Conservation (phyloP, 2,797 vertebrate genomes). For the Nyctalus aviator region DNA sequence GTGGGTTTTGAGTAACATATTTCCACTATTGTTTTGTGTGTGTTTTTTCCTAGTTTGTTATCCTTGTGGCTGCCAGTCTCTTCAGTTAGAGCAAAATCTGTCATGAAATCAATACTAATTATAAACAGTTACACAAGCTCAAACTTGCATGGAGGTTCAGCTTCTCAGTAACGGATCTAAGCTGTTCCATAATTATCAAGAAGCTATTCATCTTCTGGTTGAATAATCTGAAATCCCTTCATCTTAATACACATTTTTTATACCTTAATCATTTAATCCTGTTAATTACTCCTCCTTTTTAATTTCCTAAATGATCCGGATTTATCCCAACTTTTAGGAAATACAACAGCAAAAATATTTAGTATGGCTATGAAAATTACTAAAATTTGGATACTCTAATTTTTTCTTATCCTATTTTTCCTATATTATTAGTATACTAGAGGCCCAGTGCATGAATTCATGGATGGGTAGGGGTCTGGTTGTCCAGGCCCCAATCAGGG, state of each 20-base stretch:
- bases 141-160: not conserved
- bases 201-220: conserved; percentile 31
- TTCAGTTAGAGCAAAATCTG: conserved; percentile 5
- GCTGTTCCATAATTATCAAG: not conserved
- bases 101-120: conserved; percentile 34
- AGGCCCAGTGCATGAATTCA: no score
- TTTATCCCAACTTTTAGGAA: not conserved
- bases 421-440: not conserved
- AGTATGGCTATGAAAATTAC: not conserved
- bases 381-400: not conserved
- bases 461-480: no score
- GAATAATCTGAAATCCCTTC: conserved; percentile 11
- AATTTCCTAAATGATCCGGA: not conserved
- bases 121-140: not conserved
- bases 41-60: not conserved
- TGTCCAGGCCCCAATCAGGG: no score
- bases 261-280: conserved; percentile 18
- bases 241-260: not conserved
- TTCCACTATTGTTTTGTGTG: not conserved
- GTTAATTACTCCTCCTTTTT: conserved; percentile 53
- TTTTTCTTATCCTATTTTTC: not conserved
- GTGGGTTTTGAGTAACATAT: not conserved
- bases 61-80: not conserved
- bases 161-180: not conserved
- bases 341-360: not conserved